These are phyloP conservation scores for Rhagophthalmus giganteus DNA, from an alignment of 2,888 invertebrate species.

Conservation along the genomic window DNA sequence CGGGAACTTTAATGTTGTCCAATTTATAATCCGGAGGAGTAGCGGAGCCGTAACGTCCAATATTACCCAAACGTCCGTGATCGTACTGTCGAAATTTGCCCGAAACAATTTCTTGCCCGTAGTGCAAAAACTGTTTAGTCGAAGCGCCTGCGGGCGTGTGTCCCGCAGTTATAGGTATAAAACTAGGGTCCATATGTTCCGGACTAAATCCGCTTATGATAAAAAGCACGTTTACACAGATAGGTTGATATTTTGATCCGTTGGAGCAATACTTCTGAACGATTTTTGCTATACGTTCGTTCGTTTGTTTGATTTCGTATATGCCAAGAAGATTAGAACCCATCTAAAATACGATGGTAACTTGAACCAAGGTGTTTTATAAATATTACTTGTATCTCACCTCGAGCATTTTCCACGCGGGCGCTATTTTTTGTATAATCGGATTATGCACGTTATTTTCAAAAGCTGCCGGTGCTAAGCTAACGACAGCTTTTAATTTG, in stretches of 20 bases:
- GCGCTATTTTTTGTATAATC: slow-evolving; percentile 52
- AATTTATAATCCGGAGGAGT: slow-evolving; percentile 56
- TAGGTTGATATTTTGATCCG: slow-evolving; percentile 35
- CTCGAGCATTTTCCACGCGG: slow-evolving; percentile 65
- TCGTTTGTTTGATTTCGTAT: slow-evolving; percentile 67
- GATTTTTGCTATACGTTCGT: slow-evolving; percentile 57
- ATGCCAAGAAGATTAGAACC: slow-evolving; percentile 41
- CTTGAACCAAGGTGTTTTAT: neutral
- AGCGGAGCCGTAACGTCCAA: slow-evolving; percentile 43
- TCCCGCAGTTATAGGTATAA: slow-evolving; percentile 42
- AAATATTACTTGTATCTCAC: slow-evolving; percentile 53
- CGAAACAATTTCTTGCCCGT: slow-evolving; percentile 64
- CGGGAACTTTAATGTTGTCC: slow-evolving; percentile 51
- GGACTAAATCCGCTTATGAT: slow-evolving; percentile 46
- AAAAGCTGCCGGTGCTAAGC: slow-evolving; percentile 69
- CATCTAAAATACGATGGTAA: slow-evolving; percentile 3
- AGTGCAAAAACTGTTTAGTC: slow-evolving; percentile 72
- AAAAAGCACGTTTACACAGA: slow-evolving; percentile 47
- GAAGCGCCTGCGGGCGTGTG: slow-evolving; percentile 55
- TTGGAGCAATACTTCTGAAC: slow-evolving; percentile 56
- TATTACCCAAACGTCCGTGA: slow-evolving; percentile 52
- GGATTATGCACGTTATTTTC: slow-evolving; percentile 43
- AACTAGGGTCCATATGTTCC: slow-evolving; percentile 44
- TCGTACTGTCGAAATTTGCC: slow-evolving; percentile 62
- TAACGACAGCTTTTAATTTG: slow-evolving; percentile 61